Percentiles rank a stretch among this genome's conserved stretches.
Conservation (phyloP, 2,113 vertebrate genomes). For the Phalacrocorax carbo region DNA sequence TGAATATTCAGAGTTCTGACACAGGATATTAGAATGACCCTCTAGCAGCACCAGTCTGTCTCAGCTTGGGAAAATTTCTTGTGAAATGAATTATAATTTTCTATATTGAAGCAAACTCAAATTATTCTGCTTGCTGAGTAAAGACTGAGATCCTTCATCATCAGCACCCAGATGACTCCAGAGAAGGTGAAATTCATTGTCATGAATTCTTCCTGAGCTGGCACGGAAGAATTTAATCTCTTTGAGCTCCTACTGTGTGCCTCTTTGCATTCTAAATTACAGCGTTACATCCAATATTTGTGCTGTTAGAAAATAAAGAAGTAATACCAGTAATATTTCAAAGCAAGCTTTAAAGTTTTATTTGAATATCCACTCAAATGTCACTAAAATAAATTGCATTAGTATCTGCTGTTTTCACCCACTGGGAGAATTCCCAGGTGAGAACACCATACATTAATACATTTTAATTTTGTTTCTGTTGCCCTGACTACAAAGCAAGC, state of each 20-base stretch:
- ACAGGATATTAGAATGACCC: background rate
- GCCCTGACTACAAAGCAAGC: background rate
- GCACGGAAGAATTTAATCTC: background rate
- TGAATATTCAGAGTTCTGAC: background rate
- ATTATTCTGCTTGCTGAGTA: background rate
- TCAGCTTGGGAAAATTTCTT: background rate
- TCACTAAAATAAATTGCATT: background rate
- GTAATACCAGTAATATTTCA: background rate
- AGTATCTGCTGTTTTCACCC: background rate
- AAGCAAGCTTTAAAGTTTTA: background rate
- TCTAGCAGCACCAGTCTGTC: background rate
- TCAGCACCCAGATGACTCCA: background rate
- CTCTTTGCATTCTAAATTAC: background rate
- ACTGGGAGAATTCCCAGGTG: background rate
- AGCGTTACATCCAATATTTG: background rate
- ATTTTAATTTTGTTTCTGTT: background rate
- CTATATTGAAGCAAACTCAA: background rate
- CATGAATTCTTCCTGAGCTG: background rate
- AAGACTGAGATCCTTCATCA: background rate
- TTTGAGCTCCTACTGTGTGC: background rate
- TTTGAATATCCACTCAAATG: background rate
- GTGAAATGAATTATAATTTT: background rate
- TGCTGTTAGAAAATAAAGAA: background rate
- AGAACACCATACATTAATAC: background rate
- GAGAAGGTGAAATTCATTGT: background rate